Base-by-base conservation (phyloP, 2,113 vertebrate genomes). In the Notarius lentiginosus region DNA sequence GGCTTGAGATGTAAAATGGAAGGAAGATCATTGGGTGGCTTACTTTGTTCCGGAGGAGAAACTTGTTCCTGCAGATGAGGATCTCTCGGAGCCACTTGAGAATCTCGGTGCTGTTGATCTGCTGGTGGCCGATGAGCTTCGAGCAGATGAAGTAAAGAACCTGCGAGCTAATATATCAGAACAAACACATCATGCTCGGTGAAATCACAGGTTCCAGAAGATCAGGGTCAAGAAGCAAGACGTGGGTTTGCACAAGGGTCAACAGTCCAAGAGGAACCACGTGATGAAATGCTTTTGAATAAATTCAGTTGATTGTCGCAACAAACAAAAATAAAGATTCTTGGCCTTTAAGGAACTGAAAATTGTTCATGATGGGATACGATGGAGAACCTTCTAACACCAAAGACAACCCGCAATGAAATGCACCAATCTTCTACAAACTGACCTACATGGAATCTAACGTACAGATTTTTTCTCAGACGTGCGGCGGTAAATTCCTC, bases 81-180 rank as follows among this genome's bases (percentile, higher is more conserved):
- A 99, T 99, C 94, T 99, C 98, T 90, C 98, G 94, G 90, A 99
- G 94, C 98, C 98, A 99, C 89, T 99, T 99, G 66, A 99, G 96
- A 91, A 99, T 97, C 92, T 99, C 98, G 77, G 97, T 99, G 90
- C 97, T 98, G 91, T 98, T 99, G 86, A 97, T 96, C 94, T 97
- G 96, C 89, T 97, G 97, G 88, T 99, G 98, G 88, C 96, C 95
- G 24, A 97, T 98, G 61, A 99, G 95, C 87, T 98, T 98, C 91
- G 97, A 96, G 90, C 98, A 98, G 94, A 99, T 99, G 88, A 96
- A 96, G 93, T 96, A 98, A 89, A 99, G 96, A 93, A 99, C 97
- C 95, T 99, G 97, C 76, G 98, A 99, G 92, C 98, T 99, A 93
- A 86, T 53, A 86, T 53, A 91, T 55, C 75, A 77, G 75, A 55